Evolutionary conservation across 2,888 invertebrate species (phyloP).

Genomic region (Sminthurinus aureus): DNA sequence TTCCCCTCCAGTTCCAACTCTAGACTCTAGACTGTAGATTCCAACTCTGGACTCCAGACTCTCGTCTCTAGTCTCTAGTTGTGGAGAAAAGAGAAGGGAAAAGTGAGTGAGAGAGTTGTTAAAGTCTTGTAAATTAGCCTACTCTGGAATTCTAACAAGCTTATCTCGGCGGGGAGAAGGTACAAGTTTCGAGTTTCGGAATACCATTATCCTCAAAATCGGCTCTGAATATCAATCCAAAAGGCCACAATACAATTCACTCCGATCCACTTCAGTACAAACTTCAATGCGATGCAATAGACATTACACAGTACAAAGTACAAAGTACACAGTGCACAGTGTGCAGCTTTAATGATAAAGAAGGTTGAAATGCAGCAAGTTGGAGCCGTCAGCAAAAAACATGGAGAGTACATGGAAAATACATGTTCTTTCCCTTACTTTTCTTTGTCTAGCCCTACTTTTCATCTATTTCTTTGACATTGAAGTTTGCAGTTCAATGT

Average conservation of each 20-base stretch:
- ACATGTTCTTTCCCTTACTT: background rate
- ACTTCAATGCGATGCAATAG: background rate
- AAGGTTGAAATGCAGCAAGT: background rate
- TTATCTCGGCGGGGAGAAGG: constrained; percentile 40
- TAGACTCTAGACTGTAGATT: background rate
- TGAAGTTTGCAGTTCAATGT: too few relatives aligned
- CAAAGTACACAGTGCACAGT: background rate
- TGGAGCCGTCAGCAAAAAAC: constrained; percentile 28
- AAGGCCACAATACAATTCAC: too few relatives aligned
- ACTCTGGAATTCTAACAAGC: constrained; percentile 49
- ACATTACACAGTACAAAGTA: background rate
- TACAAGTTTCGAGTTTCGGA: constrained; percentile 42
- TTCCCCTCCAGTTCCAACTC: background rate
- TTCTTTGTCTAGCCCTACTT: background rate
- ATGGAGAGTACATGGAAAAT: background rate
- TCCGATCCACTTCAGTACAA: too few relatives aligned
- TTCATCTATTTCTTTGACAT: background rate
- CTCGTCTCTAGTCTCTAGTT: too few relatives aligned
- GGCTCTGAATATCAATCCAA: constrained; percentile 52
- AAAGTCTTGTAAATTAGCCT: constrained; percentile 51
- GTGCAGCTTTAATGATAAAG: too few relatives aligned
- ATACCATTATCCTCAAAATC: constrained; percentile 49
- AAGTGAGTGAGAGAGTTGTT: constrained; percentile 13
- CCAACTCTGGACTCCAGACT: constrained; percentile 7
- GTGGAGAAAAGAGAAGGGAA: background rate